Conservation (phyloP, 2,113 vertebrate species). For the Daubentonia madagascariensis region DNA sequence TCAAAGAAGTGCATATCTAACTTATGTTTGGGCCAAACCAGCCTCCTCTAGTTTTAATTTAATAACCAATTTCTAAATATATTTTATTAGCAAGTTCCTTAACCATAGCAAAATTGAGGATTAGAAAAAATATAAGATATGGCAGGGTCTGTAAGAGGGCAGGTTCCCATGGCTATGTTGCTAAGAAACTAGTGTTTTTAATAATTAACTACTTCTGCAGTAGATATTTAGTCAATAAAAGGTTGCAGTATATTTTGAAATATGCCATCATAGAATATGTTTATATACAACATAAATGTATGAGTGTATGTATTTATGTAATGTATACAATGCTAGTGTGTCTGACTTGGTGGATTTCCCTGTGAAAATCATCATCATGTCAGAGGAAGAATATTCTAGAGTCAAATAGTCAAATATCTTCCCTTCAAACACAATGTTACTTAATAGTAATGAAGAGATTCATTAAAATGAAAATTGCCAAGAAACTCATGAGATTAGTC, state of each 20-base stretch:
- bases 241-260: not conserved
- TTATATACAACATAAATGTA: not conserved
- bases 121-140: not conserved
- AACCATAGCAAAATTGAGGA: not conserved
- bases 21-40: not conserved
- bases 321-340: not conserved
- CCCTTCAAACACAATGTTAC: not conserved
- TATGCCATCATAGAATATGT: not conserved
- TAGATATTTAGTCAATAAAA: constrained; percentile 6
- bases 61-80: constrained; percentile 14
- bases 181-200: constrained; percentile 46
- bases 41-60: constrained; percentile 17
- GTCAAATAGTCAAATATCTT: not conserved
- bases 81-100: constrained; percentile 22
- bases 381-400: constrained; percentile 33
- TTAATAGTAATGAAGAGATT: not conserved
- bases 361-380: constrained; percentile 7
- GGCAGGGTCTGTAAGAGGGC: not conserved
- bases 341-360: not conserved
- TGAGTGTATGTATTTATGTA: not conserved
- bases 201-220: constrained; percentile 29
- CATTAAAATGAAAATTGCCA: constrained; percentile 38
- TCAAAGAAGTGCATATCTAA: not conserved
- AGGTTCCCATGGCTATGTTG: not conserved
- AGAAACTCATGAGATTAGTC: not conserved